Percentiles rank a stretch among this genome's conserved stretches.
These are phyloP conservation scores for Bradypus variegatus DNA, from an alignment of 2,797 vertebrate genomes.

Conservation along the genomic window DNA sequence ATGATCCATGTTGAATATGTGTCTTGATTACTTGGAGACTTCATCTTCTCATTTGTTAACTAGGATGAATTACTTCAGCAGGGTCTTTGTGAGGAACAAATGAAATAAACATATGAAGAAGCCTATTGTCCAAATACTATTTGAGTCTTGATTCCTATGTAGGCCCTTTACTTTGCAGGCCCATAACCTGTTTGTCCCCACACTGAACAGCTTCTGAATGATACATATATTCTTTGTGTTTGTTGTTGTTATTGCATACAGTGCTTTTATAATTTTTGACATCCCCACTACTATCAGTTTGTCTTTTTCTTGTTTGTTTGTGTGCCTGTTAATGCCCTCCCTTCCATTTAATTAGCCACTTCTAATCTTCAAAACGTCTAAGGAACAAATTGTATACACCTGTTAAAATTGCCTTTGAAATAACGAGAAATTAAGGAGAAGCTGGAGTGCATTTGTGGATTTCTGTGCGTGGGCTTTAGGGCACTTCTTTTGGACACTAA, in stretches of 20 bases:
- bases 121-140: neutral
- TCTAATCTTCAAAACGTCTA: neutral
- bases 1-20: slow-evolving; percentile 57
- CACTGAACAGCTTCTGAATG: neutral
- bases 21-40: slow-evolving; percentile 57
- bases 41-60: slow-evolving; percentile 53
- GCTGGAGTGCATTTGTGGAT: neutral
- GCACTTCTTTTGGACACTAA: neutral
- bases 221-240: neutral
- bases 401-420: neutral
- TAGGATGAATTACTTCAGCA: slow-evolving; percentile 36
- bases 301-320: neutral
- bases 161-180: too few species aligned
- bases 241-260: neutral
- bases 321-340: neutral
- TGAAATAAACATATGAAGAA: slow-evolving; percentile 35
- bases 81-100: slow-evolving; percentile 38
- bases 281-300: neutral
- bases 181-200: neutral
- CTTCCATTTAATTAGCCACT: neutral
- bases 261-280: neutral
- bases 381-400: neutral
- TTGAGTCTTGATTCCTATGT: neutral
- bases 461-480: neutral
- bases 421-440: neutral